Evolutionary conservation across 1,140 invertebrate genomes (phyloP).

Genomic region (Hylaeus anthracinus): DNA sequence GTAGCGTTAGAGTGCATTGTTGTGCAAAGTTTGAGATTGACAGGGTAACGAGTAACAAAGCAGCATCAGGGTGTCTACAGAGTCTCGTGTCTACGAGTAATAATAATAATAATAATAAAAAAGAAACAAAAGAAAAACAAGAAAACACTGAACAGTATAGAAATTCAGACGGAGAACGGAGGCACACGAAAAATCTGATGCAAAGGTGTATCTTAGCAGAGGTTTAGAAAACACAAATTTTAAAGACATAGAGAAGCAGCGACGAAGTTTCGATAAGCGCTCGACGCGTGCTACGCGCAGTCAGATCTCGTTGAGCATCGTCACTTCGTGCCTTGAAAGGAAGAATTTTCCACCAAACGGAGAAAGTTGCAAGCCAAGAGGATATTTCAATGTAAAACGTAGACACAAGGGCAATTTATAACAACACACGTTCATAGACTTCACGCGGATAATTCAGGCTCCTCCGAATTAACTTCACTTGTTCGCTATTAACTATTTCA

Average conservation of each 20-base stretch:
- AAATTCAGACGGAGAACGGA: neutral
- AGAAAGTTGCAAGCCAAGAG: constrained; percentile 25
- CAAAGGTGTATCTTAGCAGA: neutral
- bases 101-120: neutral
- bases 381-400: constrained; percentile 32
- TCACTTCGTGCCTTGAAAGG: constrained; percentile 33
- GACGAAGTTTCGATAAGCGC: constrained; percentile 45
- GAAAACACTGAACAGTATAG: constrained; percentile 7
- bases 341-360: constrained; percentile 25
- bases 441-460: constrained; percentile 59
- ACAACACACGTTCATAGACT: constrained; percentile 55
- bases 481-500: no score
- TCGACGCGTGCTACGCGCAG: neutral
- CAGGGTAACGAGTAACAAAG: constrained; percentile 40
- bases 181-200: neutral
- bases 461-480: no score
- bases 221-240: neutral
- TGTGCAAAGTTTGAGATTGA: constrained; percentile 45
- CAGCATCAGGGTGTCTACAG: constrained; percentile 23
- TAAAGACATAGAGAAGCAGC: constrained; percentile 11
- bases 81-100: constrained; percentile 13
- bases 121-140: constrained; percentile 3
- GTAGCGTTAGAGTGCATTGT: constrained; percentile 34
- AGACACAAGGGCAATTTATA: constrained; percentile 42
- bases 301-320: constrained; percentile 11